Evolutionary conservation across 2,113 vertebrate genomes (phyloP).

Genomic region (Coreoperca whiteheadi): DNA sequence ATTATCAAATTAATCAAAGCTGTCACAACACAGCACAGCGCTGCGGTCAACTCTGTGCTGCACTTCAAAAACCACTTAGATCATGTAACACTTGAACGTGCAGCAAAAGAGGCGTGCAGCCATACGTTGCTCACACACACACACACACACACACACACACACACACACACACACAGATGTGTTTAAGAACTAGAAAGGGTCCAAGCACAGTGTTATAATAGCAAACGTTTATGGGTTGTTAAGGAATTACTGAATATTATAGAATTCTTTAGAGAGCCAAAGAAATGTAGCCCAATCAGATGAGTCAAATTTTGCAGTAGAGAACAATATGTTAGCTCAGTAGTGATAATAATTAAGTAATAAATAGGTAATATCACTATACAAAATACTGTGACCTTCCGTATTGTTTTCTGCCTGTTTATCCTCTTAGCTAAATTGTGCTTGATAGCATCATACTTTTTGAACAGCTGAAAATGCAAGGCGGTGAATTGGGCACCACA

Average conservation of each 20-base stretch:
- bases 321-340: background rate
- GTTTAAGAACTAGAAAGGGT: slow-evolving; percentile 39
- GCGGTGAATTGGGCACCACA: background rate
- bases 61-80: slow-evolving; percentile 60
- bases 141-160: slow-evolving; percentile 10
- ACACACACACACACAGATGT: slow-evolving; percentile 8
- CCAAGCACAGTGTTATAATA: background rate
- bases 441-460: background rate
- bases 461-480: background rate
- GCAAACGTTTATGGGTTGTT: background rate
- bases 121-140: background rate
- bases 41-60: slow-evolving; percentile 57
- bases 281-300: background rate
- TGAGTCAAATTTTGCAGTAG: background rate
- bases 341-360: no score
- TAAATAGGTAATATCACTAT: background rate
- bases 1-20: slow-evolving; percentile 85
- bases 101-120: slow-evolving; percentile 53
- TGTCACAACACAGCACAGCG: slow-evolving; percentile 65
- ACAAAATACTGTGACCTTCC: background rate
- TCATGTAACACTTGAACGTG: slow-evolving; percentile 69
- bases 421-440: background rate
- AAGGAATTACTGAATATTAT: slow-evolving; percentile 8
- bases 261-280: background rate
- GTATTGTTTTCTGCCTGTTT: background rate